Conservation (phyloP, 2,797 vertebrate genomes). For the Nyctibius grandis region DNA sequence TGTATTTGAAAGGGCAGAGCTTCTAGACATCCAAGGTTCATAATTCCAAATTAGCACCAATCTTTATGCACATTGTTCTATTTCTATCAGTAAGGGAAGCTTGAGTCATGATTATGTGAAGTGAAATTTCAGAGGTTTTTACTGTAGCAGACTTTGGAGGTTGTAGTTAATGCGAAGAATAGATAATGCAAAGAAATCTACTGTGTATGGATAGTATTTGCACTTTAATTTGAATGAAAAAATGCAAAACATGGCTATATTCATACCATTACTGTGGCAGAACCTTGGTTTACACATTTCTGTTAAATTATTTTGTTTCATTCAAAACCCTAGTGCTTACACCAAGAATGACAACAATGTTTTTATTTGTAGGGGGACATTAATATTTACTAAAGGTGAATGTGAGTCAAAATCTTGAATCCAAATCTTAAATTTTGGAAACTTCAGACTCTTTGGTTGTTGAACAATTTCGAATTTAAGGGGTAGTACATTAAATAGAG, state of each 20-base stretch:
- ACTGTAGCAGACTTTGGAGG: background rate
- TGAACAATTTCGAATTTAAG: background rate
- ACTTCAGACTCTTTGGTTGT: background rate
- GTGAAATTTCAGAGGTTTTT: background rate
- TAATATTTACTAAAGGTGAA: background rate
- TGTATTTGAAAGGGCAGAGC: background rate
- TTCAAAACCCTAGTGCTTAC: background rate
- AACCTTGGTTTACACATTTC: background rate
- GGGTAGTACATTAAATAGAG: background rate
- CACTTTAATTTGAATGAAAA: background rate
- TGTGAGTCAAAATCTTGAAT: background rate
- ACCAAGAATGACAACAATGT: background rate
- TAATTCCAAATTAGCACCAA: background rate
- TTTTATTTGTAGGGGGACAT: background rate
- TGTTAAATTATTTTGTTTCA: background rate
- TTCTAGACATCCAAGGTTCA: background rate
- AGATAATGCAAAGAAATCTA: background rate
- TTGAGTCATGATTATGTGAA: background rate
- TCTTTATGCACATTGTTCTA: background rate
- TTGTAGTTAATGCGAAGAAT: background rate
- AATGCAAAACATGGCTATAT: background rate
- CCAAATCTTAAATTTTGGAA: background rate
- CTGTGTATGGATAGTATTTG: background rate
- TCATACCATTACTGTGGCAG: background rate
- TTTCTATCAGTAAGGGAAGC: background rate